Evolutionary conservation across 1,140 invertebrate genomes (phyloP).

Genomic region (Sweltsa coloradensis): DNA sequence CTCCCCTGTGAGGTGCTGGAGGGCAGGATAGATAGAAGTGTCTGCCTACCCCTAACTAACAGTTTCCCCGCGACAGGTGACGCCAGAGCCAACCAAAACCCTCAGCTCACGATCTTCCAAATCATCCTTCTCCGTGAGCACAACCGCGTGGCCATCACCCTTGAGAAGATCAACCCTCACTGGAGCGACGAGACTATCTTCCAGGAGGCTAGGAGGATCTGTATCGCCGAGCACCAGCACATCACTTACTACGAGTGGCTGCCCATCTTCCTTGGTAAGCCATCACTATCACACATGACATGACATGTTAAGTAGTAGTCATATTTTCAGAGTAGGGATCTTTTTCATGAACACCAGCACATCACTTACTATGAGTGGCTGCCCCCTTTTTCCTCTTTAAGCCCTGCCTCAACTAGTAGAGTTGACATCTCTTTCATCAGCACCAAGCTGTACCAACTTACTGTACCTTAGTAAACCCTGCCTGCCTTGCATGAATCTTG

Average conservation of each 20-base stretch:
- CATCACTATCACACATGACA: too few relatives aligned
- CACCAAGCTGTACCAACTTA: too few relatives aligned
- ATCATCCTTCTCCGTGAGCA: constrained; percentile 78
- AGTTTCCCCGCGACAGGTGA: too few relatives aligned
- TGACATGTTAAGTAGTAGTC: too few relatives aligned
- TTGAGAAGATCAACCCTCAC: constrained; percentile 67
- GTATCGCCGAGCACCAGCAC: constrained; percentile 66
- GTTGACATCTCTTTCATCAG: too few relatives aligned
- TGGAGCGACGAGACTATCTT: constrained; percentile 78
- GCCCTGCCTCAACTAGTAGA: too few relatives aligned
- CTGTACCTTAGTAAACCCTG: too few relatives aligned
- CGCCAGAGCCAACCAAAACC: constrained; percentile 73
- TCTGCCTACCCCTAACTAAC: too few relatives aligned
- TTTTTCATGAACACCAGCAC: constrained; percentile 72
- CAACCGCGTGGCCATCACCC: constrained; percentile 65
- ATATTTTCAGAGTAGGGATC: too few relatives aligned
- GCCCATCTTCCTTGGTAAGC: constrained; percentile 59
- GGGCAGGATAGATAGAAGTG: too few relatives aligned
- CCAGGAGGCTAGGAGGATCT: constrained; percentile 74
- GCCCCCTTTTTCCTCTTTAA: constrained; percentile 63
- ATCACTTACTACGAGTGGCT: constrained; percentile 80
- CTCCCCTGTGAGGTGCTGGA: too few relatives aligned
- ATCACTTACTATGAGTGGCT: constrained; percentile 80
- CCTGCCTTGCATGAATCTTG: too few relatives aligned
- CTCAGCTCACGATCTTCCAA: constrained; percentile 68